phyloP scores from a whole-genome alignment of 2,888 invertebrate species.

The Cylindroiulus punctatus region DNA sequence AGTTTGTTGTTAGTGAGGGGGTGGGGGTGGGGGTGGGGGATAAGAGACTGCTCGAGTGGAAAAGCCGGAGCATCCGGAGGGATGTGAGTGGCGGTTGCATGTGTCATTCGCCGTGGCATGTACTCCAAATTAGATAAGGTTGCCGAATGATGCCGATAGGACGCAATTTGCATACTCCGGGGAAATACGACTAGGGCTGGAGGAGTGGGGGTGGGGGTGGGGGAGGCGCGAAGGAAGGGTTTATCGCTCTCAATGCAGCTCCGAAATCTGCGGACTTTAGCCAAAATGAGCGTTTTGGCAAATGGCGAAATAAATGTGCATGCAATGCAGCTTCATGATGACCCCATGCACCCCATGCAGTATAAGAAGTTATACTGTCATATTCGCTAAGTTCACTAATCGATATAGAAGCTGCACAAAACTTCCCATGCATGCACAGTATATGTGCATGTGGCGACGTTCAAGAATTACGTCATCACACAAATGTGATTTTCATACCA shows the following conservation, averaged over 20 bases:
- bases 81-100: constrained; percentile 39
- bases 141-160: constrained; percentile 40
- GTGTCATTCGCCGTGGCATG: constrained; percentile 47
- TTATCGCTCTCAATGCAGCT: neutral
- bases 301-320: too few relatives aligned
- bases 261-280: neutral
- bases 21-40: neutral
- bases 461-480: too few relatives aligned
- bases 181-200: neutral
- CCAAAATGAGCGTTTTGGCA: neutral
- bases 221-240: neutral
- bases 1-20: neutral
- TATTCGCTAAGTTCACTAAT: too few relatives aligned
- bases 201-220: neutral
- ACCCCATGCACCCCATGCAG: too few relatives aligned
- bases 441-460: too few relatives aligned
- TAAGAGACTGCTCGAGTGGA: neutral
- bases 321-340: neutral
- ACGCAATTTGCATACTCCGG: constrained; percentile 29
- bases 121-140: constrained; percentile 47
- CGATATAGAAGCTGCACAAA: too few relatives aligned
- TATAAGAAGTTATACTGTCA: too few relatives aligned
- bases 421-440: too few relatives aligned
- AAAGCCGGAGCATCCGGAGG: constrained; percentile 41
- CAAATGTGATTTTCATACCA: too few relatives aligned